Evolutionary conservation across 2,888 invertebrate genomes (phyloP).

Genomic region (Sialis fuliginosa): DNA sequence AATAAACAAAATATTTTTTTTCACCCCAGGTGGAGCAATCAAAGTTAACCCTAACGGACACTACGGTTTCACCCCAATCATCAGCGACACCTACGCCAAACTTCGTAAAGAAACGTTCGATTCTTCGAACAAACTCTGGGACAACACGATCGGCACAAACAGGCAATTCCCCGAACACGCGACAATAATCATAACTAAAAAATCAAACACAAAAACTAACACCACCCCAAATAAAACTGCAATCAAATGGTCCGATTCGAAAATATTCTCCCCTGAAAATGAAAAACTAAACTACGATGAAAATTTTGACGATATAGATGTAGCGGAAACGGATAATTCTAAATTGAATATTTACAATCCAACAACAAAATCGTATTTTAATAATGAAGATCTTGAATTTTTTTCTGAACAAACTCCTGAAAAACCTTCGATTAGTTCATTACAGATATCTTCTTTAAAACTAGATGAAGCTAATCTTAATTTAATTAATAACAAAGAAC

Average conservation of each 20-base stretch:
- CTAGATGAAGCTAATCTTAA: neutral
- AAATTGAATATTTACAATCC: too few relatives aligned
- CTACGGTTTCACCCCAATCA: slow-evolving; percentile 27
- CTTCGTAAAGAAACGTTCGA: slow-evolving; percentile 26
- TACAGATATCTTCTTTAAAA: too few relatives aligned
- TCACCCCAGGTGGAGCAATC: slow-evolving; percentile 28
- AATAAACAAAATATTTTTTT: neutral
- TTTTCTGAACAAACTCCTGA: too few relatives aligned
- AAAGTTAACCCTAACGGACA: slow-evolving; percentile 31
- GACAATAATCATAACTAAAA: slow-evolving; percentile 6
- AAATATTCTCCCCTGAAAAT: neutral
- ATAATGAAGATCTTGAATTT: too few relatives aligned
- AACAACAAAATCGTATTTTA: too few relatives aligned
- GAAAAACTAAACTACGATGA: too few relatives aligned
- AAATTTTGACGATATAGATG: too few relatives aligned
- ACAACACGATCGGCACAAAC: neutral
- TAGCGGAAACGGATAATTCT: too few relatives aligned
- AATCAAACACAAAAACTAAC: slow-evolving; percentile 1
- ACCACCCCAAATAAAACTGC: slow-evolving; percentile 1
- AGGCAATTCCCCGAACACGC: slow-evolving; percentile 2
- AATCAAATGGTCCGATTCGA: neutral
- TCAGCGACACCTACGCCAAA: slow-evolving; percentile 34
- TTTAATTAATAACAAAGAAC: neutral
- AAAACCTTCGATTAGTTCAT: too few relatives aligned
- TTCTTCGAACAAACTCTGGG: neutral